Base-by-base conservation (phyloP, 2,797 vertebrate genomes). In the Eupleurogrammus muticus region DNA sequence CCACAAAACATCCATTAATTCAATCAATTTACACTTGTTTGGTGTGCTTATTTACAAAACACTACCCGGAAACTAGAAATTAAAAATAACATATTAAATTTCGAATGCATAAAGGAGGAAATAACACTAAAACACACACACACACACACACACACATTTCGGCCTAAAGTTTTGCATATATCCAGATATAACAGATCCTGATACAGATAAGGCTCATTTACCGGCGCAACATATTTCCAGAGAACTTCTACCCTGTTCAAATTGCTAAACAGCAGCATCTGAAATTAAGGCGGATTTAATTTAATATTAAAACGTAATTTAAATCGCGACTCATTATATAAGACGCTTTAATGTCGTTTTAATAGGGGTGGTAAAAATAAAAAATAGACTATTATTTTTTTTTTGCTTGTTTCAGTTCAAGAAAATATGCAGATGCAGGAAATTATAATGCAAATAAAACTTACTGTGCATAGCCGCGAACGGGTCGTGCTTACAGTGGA, bases 381-480 rank as follows among this genome's bases (percentile, higher is more conserved):
- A 14, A 9, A 49, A 47, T 10, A 17, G 19, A 21, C 35, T 46
- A 8, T 9, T 38, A 32, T 5, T 66, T 48, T 53, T 59, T 63
- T 61, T 44, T 63, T 46, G 23, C 19, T 13, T 17, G 40, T 34
- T 23, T 81, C 28, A 20, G 66, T 13, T 70, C 23, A 21, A 38
- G 34, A 38, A 35, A 59, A 60, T 59, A 77, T 86, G 81, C 79
- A 84, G 57, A 68, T 50, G 47, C 53, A 58, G 51, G 38, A 49
- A 57, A 75, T 52, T 12, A 66, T 65, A 58, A n/a, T n/a, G n/a
- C n/a, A n/a, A 80, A 66, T 5, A 5, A 9, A 80, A 99, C 97
- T 99, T 97, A 99, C 97, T 96, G 95, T 99, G 97, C 97, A 99
- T 98, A 75, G 97, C 97, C 83, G 97, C 97, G 89, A 99, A 99